A percentile compares a stretch with the other conserved stretches of the same genome.
Conservation (phyloP, 2,113 vertebrate species). For the Bubo blakistoni region DNA sequence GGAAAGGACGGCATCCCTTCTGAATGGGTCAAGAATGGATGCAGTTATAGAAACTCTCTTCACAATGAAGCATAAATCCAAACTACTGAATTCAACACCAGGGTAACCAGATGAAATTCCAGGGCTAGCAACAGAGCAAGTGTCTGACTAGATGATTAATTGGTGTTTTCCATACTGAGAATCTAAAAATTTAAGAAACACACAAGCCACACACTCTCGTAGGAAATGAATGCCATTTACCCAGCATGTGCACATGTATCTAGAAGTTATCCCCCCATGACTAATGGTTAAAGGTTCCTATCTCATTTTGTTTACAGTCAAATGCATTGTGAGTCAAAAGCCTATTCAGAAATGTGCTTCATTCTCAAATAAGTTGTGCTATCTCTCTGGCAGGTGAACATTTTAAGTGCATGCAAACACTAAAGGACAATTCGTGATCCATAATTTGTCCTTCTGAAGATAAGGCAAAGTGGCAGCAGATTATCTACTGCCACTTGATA, state of each 20-base stretch:
- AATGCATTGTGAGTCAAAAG: neutral
- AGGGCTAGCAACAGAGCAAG: neutral
- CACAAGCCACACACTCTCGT: neutral
- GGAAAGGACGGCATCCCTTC: neutral
- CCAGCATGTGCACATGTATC: neutral
- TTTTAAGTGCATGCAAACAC: neutral
- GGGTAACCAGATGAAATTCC: neutral
- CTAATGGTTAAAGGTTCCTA: neutral
- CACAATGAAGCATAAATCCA: neutral
- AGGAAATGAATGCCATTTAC: neutral
- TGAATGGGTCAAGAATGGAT: neutral
- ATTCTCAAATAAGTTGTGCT: neutral
- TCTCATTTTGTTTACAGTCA: neutral
- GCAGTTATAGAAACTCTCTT: neutral
- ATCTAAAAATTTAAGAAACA: constrained; percentile 5
- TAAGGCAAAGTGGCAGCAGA: neutral
- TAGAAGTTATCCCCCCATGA: neutral
- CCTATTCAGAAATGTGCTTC: neutral
- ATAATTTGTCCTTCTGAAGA: neutral
- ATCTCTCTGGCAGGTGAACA: neutral
- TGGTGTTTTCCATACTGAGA: neutral
- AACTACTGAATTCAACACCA: neutral
- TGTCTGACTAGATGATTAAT: neutral
- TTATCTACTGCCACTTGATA: neutral
- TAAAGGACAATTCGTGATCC: neutral